Evolutionary conservation across 2,888 invertebrate species (phyloP), one percentile per base, ranked within the genome.

Genomic region (Pantelozetes paolii): DNA sequence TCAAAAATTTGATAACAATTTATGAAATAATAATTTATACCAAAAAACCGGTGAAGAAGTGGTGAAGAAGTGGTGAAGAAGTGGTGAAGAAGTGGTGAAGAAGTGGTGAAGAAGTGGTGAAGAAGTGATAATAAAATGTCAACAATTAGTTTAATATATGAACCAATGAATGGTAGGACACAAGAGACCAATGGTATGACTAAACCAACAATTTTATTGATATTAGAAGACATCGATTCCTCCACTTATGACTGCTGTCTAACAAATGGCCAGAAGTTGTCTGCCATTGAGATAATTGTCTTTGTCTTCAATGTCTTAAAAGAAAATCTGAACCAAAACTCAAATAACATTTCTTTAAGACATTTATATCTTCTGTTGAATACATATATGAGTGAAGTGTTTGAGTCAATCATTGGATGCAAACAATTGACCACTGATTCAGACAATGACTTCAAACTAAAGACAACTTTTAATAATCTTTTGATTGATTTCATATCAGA

Each of bases 301-400:
- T 59, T 59, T 15, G 30, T 59, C 18, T 59, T 59, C 30, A 59
- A 59, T 59, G 30, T 59, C 18, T 30, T 59, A 13, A 59, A 59
- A 30, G 8, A 26, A 3, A 59, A 28, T 15, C 9, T 59, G 5
- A 59, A 9, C 28, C 2, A 59, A 5, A 23, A 50, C 1, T 59
- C 28, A 1, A 26, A 30, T 6, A 6, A 2, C 2, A 15, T 59
- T 2, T 30, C 13, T 6, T n/a, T 59, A 1, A 59, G 8, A 30
- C 28, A 59, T 15, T 9, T 59, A 30, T 59, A 28, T 28, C 1
- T 2, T 18, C 15, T 28, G 8, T 15, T 59, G 13, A 30, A 59
- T 1, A 3, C 8, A 28, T 18, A 28, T 30, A 28, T 59, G 59
- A 13, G 13, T n/a, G 6, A 59, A 28, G 20, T 5, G 8, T 8